Evolutionary conservation across 2,797 vertebrate species (phyloP), one percentile per base, ranked within the genome.

Genomic region (Intellagama lesueurii): DNA sequence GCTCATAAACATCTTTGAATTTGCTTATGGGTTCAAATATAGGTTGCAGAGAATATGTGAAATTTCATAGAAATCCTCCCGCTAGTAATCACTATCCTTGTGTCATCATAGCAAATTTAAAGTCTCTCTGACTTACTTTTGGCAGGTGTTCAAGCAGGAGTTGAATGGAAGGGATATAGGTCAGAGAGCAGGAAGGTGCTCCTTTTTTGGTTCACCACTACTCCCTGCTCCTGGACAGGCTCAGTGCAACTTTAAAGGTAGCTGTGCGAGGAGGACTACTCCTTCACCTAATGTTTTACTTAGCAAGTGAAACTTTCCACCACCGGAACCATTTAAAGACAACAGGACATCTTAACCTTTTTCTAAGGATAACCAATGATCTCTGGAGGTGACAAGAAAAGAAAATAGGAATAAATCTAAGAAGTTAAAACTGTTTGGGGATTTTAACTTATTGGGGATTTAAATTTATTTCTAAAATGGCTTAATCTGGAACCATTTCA

Each of bases 41-140:
- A 40, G 40, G 40, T 40, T 40, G 40, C 40, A 40, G 40, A 40
- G 40, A 40, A 40, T 40, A 40, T 40, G 40, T 40, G 40, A 40
- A 40, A 40, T 40, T 1, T 40, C 40, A 40, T 40, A 40, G 40
- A 40, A 40, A 40, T 40, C 40, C 40, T 3, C 40, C 40, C 3
- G 40, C 40, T 40, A 40, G 66, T 70, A 80, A 87, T 87, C 78
- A 60, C 72, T 81, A 68, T 77, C 86, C 68, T 81, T 81, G 79
- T 73, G 69, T 26, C 69, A 73, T 88, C 87, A 24, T 75, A 88
- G 79, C 49, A 88, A 88, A 82, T 88, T 75, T 73, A 81, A 81
- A 81, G 52, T 60, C 79, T 75, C 69, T 73, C 35, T 81, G 87
- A 82, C 87, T 87, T 81, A 35, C 60, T 75, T 75, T 81, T 81